Percentiles rank a stretch among this genome's conserved stretches.
Conservation (phyloP, 2,797 vertebrate species). For the Kryptopterus vitreolus region DNA sequence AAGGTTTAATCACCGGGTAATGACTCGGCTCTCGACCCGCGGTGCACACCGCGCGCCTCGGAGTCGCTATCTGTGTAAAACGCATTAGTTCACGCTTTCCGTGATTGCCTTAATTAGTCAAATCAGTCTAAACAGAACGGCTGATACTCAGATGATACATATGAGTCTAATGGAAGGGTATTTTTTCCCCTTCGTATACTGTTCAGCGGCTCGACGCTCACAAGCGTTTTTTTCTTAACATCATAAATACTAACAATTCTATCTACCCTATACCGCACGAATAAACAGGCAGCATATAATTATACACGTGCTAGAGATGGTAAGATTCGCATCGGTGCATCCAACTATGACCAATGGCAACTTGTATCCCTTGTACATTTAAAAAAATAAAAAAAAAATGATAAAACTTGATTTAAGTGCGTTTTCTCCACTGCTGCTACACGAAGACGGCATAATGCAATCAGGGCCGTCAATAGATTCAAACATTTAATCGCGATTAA, state of each 20-base stretch:
- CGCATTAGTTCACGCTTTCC: slow-evolving; percentile 68
- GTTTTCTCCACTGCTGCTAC: too few species aligned
- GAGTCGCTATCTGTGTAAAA: slow-evolving; percentile 72
- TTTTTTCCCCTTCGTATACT: background rate
- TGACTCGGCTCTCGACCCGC: slow-evolving; percentile 75
- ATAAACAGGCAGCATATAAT: background rate
- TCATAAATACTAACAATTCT: too few species aligned
- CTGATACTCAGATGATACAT: slow-evolving; percentile 28
- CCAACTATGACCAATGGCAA: too few species aligned
- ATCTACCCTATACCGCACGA: background rate
- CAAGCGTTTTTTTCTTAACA: background rate
- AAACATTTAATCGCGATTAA: too few species aligned
- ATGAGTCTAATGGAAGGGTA: background rate
- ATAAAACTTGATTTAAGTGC: too few species aligned
- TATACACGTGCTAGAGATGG: background rate
- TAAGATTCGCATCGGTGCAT: too few species aligned
- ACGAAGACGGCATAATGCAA: too few species aligned
- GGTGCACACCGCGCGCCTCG: slow-evolving; percentile 61
- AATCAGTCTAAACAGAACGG: slow-evolving; percentile 21
- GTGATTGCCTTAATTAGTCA: slow-evolving; percentile 78
- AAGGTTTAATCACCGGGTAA: slow-evolving; percentile 64
- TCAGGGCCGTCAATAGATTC: too few species aligned
- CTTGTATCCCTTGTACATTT: too few species aligned
- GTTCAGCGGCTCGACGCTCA: background rate
- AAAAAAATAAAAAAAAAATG: too few species aligned